Evolutionary conservation across 1,140 invertebrate species (phyloP).

Genomic region (Notospermus geniculatus): DNA sequence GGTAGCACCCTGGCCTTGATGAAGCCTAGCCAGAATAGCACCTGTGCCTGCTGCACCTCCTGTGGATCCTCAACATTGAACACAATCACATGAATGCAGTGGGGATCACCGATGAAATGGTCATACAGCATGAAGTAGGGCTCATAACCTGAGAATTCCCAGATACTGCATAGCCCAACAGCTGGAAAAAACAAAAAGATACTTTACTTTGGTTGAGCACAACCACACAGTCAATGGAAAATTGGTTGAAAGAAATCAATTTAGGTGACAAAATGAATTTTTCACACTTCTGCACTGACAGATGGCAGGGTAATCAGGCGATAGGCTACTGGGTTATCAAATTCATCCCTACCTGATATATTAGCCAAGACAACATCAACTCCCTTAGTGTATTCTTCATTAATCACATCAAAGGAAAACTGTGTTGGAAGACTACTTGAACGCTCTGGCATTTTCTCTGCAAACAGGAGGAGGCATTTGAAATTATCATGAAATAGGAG

Average conservation of each 20-base stretch:
- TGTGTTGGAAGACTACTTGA: constrained; percentile 49
- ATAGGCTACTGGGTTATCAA: too few relatives aligned
- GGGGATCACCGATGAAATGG: constrained; percentile 70
- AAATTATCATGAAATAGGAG: too few relatives aligned
- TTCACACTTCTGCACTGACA: too few relatives aligned
- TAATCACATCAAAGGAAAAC: constrained; percentile 51
- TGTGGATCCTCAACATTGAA: constrained; percentile 72
- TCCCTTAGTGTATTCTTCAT: constrained; percentile 68
- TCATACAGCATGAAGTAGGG: constrained; percentile 77
- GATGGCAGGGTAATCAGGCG: too few relatives aligned
- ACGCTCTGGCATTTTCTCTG: constrained; percentile 12
- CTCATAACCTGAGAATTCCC: constrained; percentile 82
- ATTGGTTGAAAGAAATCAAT: too few relatives aligned
- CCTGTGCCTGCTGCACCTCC: constrained; percentile 71
- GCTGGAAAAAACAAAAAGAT: constrained; percentile 60
- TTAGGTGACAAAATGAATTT: too few relatives aligned
- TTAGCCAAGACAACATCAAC: constrained; percentile 67
- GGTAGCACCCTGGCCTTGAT: constrained; percentile 70
- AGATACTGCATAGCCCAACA: constrained; percentile 69
- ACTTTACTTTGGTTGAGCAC: too few relatives aligned
- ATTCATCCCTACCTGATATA: constrained; percentile 55
- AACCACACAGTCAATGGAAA: too few relatives aligned
- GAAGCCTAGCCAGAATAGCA: constrained; percentile 79
- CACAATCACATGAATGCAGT: constrained; percentile 71
- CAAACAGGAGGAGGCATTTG: neutral